phyloP scores from a whole-genome alignment of 2,888 invertebrate genomes.

The Nasonovia ribisnigri region DNA sequence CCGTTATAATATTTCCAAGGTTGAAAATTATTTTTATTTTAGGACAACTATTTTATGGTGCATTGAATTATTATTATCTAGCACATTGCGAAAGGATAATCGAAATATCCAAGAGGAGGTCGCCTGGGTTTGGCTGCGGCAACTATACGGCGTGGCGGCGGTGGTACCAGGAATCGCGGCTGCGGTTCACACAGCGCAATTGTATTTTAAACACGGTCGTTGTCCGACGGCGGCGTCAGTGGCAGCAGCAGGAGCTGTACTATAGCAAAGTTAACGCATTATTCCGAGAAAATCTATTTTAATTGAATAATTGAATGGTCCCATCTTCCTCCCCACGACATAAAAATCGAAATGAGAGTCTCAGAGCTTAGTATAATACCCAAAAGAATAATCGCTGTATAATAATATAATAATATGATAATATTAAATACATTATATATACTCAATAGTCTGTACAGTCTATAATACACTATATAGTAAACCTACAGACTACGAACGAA shows the following conservation, averaged over 20 bases:
- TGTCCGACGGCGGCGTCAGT: constrained; percentile 6
- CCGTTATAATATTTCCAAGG: neutral
- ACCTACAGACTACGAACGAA: neutral
- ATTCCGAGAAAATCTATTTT: constrained; percentile 31
- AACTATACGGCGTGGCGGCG: neutral
- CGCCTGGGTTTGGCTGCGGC: constrained; percentile 8
- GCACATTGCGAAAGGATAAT: neutral
- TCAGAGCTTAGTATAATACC: neutral
- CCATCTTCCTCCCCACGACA: neutral
- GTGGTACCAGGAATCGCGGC: constrained; percentile 23
- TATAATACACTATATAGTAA: too few relatives aligned
- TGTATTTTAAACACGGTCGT: constrained; percentile 37
- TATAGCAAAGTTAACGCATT: neutral
- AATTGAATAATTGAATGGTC: constrained; percentile 34
- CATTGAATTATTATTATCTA: neutral
- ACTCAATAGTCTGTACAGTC: too few relatives aligned
- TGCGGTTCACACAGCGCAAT: constrained; percentile 9
- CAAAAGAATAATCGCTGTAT: neutral
- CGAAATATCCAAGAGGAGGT: constrained; percentile 3
- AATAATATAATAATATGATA: neutral
- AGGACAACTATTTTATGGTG: neutral
- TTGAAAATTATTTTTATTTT: neutral
- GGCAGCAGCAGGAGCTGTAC: neutral
- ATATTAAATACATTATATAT: too few relatives aligned
- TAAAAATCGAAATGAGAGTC: neutral